Percentiles rank a stretch among this genome's conserved stretches.
Conservation (phyloP, 2,113 vertebrate species). For the Capricornis sumatraensis region DNA sequence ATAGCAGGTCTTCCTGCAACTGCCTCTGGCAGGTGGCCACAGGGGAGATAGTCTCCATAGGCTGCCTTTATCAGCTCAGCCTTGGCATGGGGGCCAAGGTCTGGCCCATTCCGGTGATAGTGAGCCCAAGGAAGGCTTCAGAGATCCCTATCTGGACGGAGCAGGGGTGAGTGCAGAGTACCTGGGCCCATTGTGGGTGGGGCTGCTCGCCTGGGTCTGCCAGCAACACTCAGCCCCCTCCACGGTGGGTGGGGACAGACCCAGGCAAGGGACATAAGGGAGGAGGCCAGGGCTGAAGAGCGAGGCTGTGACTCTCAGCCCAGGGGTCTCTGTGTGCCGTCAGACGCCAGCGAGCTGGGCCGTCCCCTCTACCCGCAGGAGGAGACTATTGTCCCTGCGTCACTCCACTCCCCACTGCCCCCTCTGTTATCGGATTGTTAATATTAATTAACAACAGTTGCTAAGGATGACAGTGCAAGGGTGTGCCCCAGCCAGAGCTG, state of each 20-base stretch:
- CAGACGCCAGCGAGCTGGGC: background rate
- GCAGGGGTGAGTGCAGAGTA: background rate
- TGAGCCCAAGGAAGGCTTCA: background rate
- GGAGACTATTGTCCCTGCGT: background rate
- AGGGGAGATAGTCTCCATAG: background rate
- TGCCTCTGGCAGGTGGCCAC: background rate
- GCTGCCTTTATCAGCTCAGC: background rate
- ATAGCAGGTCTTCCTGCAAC: background rate
- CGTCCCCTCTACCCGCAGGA: background rate
- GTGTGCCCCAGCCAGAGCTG: background rate
- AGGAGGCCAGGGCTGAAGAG: background rate
- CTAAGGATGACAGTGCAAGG: constrained; percentile 28
- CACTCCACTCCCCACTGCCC: background rate
- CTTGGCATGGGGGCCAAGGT: constrained; percentile 23
- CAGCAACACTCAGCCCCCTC: background rate
- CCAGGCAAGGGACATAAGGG: background rate
- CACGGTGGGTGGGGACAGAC: background rate
- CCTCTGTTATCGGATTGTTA: constrained; percentile 38
- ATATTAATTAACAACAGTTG: constrained; percentile 55
- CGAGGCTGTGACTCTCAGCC: background rate
- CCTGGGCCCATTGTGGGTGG: background rate
- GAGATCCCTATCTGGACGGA: background rate
- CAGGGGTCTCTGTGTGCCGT: background rate
- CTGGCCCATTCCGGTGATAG: background rate
- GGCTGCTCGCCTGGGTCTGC: background rate